Percentiles rank a stretch among this genome's conserved stretches.
phyloP scores from a whole-genome alignment of 2,888 invertebrate species.

The Megamerina dolium region DNA sequence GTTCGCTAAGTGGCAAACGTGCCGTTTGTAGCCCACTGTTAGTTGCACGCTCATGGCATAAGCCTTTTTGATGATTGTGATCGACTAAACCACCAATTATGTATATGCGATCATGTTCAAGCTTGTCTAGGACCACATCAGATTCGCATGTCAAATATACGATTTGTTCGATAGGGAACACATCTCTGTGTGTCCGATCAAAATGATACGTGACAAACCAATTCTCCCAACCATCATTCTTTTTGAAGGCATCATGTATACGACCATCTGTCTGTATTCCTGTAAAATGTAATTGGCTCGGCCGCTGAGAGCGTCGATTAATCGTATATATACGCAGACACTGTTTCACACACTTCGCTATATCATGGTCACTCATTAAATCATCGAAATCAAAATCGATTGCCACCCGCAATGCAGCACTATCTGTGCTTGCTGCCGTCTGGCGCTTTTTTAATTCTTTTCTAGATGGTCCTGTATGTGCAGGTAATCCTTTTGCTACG shows the following conservation, averaged over 20 bases:
- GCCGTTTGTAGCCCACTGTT: conserved; percentile 74
- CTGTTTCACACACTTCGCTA: conserved; percentile 85
- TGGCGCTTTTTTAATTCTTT: conserved; percentile 62
- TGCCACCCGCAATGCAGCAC: conserved; percentile 53
- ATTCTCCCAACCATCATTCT: conserved; percentile 80
- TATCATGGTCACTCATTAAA: conserved; percentile 83
- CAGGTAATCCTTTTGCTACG: conserved; percentile 62
- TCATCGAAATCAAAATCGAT: conserved; percentile 90
- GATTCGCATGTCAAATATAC: conserved; percentile 94
- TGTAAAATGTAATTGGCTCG: conserved; percentile 76
- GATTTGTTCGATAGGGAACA: conserved; percentile 71
- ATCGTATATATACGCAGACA: conserved; percentile 84
- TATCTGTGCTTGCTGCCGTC: conserved; percentile 45
- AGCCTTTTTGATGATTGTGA: conserved; percentile 92
- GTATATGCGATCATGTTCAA: conserved; percentile 76
- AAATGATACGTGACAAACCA: conserved; percentile 83
- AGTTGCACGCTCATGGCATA: conserved; percentile 75
- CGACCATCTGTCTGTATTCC: conserved; percentile 64
- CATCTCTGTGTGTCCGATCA: conserved; percentile 59
- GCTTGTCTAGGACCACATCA: conserved; percentile 68
- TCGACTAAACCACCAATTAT: conserved; percentile 97
- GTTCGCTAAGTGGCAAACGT: conserved; percentile 81
- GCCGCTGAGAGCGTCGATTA: conserved; percentile 74
- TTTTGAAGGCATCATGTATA: conserved; percentile 66
- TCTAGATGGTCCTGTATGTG: conserved; percentile 64